Evolutionary conservation across 2,113 vertebrate species (phyloP), one percentile per base, ranked within the genome.

Genomic region (Cyanistes caeruleus): DNA sequence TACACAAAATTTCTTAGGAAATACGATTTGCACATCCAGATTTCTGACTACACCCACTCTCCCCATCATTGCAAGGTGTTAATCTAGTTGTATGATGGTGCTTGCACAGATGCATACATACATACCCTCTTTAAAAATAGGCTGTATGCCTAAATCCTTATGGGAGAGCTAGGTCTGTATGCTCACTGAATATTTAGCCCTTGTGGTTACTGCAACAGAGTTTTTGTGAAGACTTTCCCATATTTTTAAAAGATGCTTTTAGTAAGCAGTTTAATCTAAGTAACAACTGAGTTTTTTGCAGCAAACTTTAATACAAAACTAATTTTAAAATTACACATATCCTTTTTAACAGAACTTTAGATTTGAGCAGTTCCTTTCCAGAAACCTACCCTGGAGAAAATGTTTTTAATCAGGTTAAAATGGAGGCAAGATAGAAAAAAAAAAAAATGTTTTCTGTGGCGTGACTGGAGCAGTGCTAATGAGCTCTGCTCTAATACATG

Each of bases 401-500:
- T 93, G 95, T 95, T 97, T 97, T 96, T 96, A 97, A 94, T 98
- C 96, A 91, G 28, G 84, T 97, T 97, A 94, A 97, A 97, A 90
- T 97, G 96, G 91, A 96, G 92, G 95, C 95, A 89, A 93, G 84
- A 96, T 80, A 95, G 86, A 1, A 28, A 44, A 90, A 96, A 64
- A 64, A 95, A 77, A 88, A 94, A 90, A 94, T 64, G 90, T 89
- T 95, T 85, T 76, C 95, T 96, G 92, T 96, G 89, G 82, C 89
- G 91, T 97, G 95, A 94, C 92, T 97, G 88, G 86, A 89, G 96
- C 97, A 96, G 96, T 96, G 90, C 94, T 65, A 80, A 94, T 95
- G 96, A 97, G 95, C 84, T 96, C 97, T 96, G 83, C 95, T 96
- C 73, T 97, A 97, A 97, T 97, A 97, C 96, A 94, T 97, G 84